Conservation (phyloP, 2,113 vertebrate genomes). For the Spizaetus ornatus region DNA sequence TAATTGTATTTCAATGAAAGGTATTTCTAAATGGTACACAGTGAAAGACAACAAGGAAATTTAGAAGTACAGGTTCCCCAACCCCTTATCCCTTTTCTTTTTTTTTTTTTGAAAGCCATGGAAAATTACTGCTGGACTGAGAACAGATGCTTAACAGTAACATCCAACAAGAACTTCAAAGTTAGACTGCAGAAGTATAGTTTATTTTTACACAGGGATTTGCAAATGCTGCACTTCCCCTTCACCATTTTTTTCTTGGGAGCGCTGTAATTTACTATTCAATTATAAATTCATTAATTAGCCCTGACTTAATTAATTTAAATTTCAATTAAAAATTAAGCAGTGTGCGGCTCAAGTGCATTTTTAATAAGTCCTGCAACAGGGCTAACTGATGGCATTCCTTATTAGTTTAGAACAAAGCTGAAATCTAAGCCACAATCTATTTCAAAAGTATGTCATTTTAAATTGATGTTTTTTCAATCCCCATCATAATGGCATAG, state of each 20-base stretch:
- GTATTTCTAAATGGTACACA: background rate
- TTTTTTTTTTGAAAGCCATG: background rate
- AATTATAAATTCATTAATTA: conserved; percentile 73
- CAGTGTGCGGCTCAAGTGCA: conserved; percentile 48
- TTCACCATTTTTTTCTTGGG: conserved; percentile 45
- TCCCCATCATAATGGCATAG: conserved; percentile 8
- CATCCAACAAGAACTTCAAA: background rate
- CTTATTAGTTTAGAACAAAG: conserved; percentile 63
- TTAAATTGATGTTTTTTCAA: conserved; percentile 51
- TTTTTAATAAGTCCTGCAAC: conserved; percentile 60
- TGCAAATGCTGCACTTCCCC: conserved; percentile 55
- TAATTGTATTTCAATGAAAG: background rate
- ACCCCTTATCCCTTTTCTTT: too few species aligned
- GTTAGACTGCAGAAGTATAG: background rate
- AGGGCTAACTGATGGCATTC: conserved; percentile 59
- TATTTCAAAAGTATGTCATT: conserved; percentile 52
- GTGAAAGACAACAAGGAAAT: background rate
- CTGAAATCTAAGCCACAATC: conserved; percentile 49
- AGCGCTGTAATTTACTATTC: conserved; percentile 68
- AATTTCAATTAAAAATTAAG: conserved; percentile 74
- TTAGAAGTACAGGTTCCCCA: background rate
- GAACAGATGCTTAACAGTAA: background rate
- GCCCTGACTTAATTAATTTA: conserved; percentile 73
- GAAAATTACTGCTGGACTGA: conserved; percentile 11
- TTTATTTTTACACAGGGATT: conserved; percentile 34